Conservation (phyloP, 2,797 vertebrate species). For the Brotula barbata region DNA sequence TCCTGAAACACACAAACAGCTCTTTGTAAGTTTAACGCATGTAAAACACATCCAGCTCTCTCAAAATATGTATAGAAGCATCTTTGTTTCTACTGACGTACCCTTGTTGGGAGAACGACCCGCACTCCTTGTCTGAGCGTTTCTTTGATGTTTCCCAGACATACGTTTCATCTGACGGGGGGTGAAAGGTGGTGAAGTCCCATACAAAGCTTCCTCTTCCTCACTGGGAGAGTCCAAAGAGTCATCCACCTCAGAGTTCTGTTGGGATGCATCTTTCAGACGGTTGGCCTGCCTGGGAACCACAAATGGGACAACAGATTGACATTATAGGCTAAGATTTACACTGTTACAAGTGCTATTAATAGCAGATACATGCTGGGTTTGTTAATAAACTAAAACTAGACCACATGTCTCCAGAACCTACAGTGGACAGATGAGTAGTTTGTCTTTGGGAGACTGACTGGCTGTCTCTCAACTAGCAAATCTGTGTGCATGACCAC, state of each 20-base stretch:
- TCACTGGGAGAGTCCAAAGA: conserved; percentile 85
- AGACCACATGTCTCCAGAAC: conserved; percentile 42
- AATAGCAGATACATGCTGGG: no score
- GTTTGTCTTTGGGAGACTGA: conserved; percentile 50
- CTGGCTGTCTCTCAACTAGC: conserved; percentile 45
- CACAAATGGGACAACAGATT: conserved; percentile 5
- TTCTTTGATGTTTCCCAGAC: conserved; percentile 91
- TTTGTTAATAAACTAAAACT: no score
- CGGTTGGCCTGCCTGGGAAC: conserved; percentile 79
- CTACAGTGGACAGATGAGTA: conserved; percentile 41
- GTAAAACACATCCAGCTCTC: not conserved
- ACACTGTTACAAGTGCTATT: conserved; percentile 24
- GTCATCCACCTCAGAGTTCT: conserved; percentile 83
- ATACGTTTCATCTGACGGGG: conserved; percentile 92
- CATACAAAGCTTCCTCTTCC: conserved; percentile 86
- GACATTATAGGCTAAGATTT: not conserved
- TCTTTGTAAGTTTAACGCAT: conserved; percentile 6
- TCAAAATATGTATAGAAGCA: not conserved
- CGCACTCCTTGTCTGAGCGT: conserved; percentile 70
- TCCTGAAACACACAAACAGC: conserved; percentile 33
- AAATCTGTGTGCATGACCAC: conserved; percentile 42
- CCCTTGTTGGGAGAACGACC: conserved; percentile 84
- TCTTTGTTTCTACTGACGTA: conserved; percentile 41
- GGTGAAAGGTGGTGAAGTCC: conserved; percentile 88
- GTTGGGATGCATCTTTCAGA: conserved; percentile 79